Percentiles rank a stretch among this genome's conserved stretches.
Conservation (phyloP, 2,888 invertebrate genomes). For the Digitonthophagus gazella region DNA sequence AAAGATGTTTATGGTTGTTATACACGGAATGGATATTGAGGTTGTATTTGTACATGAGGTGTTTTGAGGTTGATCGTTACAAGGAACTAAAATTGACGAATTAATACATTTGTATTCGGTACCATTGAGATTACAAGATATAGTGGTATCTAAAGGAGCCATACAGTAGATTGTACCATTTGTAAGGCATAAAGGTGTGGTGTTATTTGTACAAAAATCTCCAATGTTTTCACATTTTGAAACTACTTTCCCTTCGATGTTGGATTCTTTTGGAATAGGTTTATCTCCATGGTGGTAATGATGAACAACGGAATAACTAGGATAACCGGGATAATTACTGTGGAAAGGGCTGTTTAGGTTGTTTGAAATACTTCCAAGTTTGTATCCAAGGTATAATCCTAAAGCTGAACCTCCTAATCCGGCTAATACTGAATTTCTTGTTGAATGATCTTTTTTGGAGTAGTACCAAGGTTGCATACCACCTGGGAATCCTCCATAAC, state of each 20-base stretch:
- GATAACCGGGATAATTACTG: constrained; percentile 3
- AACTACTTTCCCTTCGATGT: constrained; percentile 19
- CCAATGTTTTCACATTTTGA: constrained; percentile 19
- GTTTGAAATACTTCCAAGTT: constrained; percentile 18
- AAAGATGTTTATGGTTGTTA: constrained; percentile 24
- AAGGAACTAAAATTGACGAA: constrained; percentile 20
- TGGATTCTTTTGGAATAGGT: constrained; percentile 21
- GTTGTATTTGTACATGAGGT: constrained; percentile 19
- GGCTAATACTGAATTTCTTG: constrained; percentile 26
- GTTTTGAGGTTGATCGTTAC: constrained; percentile 16
- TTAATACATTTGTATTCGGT: constrained; percentile 20
- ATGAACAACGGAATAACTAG: constrained; percentile 24
- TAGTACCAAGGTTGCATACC: constrained; percentile 1
- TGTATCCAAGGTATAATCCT: constrained; percentile 25
- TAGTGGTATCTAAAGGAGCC: constrained; percentile 19
- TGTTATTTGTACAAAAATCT: constrained; percentile 21
- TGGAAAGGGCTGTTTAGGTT: constrained; percentile 13
- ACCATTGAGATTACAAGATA: constrained; percentile 18
- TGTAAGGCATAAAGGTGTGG: constrained; percentile 20
- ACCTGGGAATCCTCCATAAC: constrained; percentile 5
- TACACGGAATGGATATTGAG: constrained; percentile 19
- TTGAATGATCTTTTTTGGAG: constrained; percentile 19
- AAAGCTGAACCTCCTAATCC: constrained; percentile 26
- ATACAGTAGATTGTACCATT: constrained; percentile 24
- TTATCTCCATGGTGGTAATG: constrained; percentile 22